Evolutionary conservation across 2,888 invertebrate genomes (phyloP).

Genomic region (Leptarthrus brevirostris): DNA sequence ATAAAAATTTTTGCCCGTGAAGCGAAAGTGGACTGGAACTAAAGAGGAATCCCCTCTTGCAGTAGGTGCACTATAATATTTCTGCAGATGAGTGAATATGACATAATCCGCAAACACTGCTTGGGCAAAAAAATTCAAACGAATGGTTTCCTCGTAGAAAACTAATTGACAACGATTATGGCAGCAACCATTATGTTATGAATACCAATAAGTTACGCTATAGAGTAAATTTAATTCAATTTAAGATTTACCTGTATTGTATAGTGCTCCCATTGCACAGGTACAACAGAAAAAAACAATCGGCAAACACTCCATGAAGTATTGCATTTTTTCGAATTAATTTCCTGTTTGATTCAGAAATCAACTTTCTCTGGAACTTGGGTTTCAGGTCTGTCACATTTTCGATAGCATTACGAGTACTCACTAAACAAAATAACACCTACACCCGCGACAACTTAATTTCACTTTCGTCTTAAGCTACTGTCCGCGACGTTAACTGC

Average conservation of each 20-base stretch:
- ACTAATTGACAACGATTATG: neutral
- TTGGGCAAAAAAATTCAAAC: neutral
- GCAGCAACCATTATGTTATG: neutral
- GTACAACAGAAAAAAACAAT: neutral
- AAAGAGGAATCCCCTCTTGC: too few relatives aligned
- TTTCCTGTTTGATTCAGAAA: neutral
- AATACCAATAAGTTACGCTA: neutral
- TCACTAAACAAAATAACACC: neutral
- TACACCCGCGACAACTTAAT: neutral
- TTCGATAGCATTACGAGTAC: neutral
- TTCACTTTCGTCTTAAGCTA: neutral
- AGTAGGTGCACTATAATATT: neutral
- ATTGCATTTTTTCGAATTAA: neutral
- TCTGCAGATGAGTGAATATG: neutral
- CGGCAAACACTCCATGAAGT: neutral
- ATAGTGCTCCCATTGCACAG: neutral
- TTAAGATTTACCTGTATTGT: neutral
- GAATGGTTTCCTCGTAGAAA: neutral
- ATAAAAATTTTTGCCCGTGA: too few relatives aligned
- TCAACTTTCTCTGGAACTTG: neutral
- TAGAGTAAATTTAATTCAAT: too few relatives aligned
- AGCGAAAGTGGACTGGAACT: too few relatives aligned
- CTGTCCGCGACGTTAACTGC: neutral
- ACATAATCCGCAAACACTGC: neutral
- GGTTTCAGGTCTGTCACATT: neutral